These are phyloP conservation scores for Willisornis vidua DNA, from an alignment of 2,113 vertebrate species.

Conservation along the genomic window DNA sequence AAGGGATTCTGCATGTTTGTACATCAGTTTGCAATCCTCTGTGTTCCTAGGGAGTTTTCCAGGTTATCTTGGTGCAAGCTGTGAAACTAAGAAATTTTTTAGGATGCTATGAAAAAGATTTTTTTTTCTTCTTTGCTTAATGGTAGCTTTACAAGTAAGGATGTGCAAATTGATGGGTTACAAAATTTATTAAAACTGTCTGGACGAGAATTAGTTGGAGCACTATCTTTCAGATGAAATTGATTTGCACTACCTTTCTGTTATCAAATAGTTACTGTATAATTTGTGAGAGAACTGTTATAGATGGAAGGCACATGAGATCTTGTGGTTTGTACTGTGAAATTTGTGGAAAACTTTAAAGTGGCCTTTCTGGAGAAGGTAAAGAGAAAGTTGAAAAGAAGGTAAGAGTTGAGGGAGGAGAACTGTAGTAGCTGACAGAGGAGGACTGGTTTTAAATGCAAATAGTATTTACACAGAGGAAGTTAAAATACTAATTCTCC, in stretches of 20 bases:
- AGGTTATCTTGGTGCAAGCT: constrained; percentile 62
- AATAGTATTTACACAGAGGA: constrained; percentile 46
- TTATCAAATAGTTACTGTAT: constrained; percentile 60
- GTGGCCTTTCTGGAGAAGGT: constrained; percentile 30
- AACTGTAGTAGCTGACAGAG: not conserved
- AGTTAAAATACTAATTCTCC: constrained; percentile 32
- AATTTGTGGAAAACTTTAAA: constrained; percentile 35
- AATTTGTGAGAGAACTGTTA: constrained; percentile 36
- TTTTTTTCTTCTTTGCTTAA: constrained; percentile 39
- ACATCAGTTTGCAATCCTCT: constrained; percentile 33
- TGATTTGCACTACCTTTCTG: constrained; percentile 70
- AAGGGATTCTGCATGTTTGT: constrained; percentile 54
- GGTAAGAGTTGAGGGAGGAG: constrained; percentile 5
- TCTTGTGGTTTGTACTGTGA: constrained; percentile 40
- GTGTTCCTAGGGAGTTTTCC: constrained; percentile 22
- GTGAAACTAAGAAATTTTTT: constrained; percentile 52
- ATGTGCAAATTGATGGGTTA: constrained; percentile 55
- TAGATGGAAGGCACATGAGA: constrained; percentile 8
- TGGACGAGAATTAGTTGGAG: constrained; percentile 16
- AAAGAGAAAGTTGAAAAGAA: constrained; percentile 76
- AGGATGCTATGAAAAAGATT: constrained; percentile 42
- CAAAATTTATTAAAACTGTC: not conserved
- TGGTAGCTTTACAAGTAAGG: constrained; percentile 65
- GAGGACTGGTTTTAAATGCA: constrained; percentile 3
- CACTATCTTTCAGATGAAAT: constrained; percentile 48